Evolutionary conservation across 2,888 invertebrate genomes (phyloP).

Genomic region (Dicycla oo): DNA sequence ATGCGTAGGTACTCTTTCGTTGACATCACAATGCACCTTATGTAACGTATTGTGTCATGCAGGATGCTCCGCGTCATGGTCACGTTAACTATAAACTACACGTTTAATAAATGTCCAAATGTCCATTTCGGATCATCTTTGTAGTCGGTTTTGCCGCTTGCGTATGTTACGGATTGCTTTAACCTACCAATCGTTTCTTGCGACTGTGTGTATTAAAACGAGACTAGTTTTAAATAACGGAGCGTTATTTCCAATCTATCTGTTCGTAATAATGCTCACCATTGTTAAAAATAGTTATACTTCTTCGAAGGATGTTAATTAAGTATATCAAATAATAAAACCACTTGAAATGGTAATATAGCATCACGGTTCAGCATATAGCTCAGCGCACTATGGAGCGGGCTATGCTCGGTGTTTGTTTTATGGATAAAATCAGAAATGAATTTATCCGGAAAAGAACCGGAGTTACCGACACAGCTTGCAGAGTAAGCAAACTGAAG

Average conservation of each 20-base stretch:
- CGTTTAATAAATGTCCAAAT: conserved; percentile 24
- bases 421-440: too few species aligned
- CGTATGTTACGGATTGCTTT: neutral
- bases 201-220: neutral
- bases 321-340: too few species aligned
- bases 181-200: neutral
- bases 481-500: too few species aligned
- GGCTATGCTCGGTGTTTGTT: too few species aligned
- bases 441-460: too few species aligned
- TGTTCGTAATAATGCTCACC: neutral
- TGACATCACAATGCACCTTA: conserved; percentile 71
- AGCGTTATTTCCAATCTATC: neutral
- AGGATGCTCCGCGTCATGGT: conserved; percentile 60
- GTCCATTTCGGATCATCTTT: conserved; percentile 21
- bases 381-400: too few species aligned
- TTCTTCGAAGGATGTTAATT: too few species aligned
- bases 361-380: too few species aligned
- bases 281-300: too few species aligned
- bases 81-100: conserved; percentile 49
- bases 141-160: neutral
- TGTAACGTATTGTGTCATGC: conserved; percentile 68
- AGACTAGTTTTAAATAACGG: neutral
- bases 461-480: too few species aligned
- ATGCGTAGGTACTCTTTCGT: conserved; percentile 76
- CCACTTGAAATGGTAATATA: neutral